Base-by-base conservation (phyloP, 2,888 invertebrate species). In the Caenorhabditis becei region DNA sequence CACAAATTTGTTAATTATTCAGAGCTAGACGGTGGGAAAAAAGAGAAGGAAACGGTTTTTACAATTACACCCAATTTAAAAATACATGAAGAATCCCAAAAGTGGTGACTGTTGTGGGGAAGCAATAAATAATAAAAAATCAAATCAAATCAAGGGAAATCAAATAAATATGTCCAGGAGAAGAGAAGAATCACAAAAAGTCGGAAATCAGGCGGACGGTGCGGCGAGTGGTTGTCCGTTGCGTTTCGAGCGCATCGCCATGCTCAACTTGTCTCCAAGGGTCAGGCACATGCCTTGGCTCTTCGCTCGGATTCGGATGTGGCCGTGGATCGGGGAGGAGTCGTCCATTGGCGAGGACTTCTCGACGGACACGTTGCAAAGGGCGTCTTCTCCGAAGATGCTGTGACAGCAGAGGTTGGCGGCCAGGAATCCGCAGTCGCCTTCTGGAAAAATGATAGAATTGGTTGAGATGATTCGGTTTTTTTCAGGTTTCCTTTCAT, bases 201-300 rank as follows among this genome's bases (percentile, higher is more conserved):
- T 18, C 5, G 35, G 35, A 54, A 56, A 49, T 72, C 56, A 71
- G 1, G 63, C 70, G 11, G 63, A 66, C 11, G 72, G 63, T 1
- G 78, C 78, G 7, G 79, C 54, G n/a, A 80, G 61, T 16, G 74
- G 74, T 54, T 80, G 74, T 35, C 80, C 80, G 44, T 75, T 70
- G 20, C 70, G 63, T 70, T 63, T 37, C 8, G 75, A 58, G n/a
- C 75, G 53, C 80, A 80, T 80, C 16, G 80, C 74, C 8, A 69
- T 47, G 16, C 69, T 59, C 32, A 99, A 97, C 93, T 99, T 98
- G 92, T 99, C 99, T 51, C 99, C 99, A 89, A 99, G 94, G 90
- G 97, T 97, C 23, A 99, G 93, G 4, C 99, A 99, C 98, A 99
- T 99, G 80, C 99, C 99, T 94, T 98, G 98, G 91, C 96, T 97